Conservation (phyloP, 2,888 invertebrate genomes). For the Callosobruchus maculatus region DNA sequence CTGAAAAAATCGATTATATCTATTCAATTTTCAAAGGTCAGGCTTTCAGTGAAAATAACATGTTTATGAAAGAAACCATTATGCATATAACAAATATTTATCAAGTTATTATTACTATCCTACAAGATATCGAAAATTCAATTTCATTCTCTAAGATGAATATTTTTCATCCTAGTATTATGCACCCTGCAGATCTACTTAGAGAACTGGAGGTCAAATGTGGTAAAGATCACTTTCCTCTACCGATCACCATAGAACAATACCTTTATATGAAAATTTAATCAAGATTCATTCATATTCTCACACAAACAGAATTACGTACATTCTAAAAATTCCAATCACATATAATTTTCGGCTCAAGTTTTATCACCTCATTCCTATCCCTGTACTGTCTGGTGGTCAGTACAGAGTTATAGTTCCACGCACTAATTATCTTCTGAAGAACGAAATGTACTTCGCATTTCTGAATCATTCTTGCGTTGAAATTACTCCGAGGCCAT, state of each 20-base stretch:
- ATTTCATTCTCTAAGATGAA: background rate
- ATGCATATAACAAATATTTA: background rate
- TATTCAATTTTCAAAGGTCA: background rate
- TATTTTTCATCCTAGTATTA: slow-evolving; percentile 1
- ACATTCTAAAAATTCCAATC: slow-evolving; percentile 2
- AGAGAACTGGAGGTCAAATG: background rate
- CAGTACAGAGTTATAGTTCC: background rate
- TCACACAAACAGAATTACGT: background rate
- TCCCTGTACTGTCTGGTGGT: background rate
- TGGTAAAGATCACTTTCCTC: background rate
- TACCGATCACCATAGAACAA: background rate
- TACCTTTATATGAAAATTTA: background rate
- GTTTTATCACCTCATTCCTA: slow-evolving; percentile 1
- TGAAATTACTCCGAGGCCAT: background rate
- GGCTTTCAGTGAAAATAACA: background rate
- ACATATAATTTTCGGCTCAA: background rate
- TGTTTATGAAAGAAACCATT: background rate
- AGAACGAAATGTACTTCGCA: slow-evolving; percentile 1
- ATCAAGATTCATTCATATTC: background rate
- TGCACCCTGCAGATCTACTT: background rate
- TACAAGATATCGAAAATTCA: slow-evolving; percentile 1
- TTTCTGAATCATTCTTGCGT: background rate
- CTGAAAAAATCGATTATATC: background rate
- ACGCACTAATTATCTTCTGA: background rate
- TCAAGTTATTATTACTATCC: background rate